Conservation (phyloP, 2,113 vertebrate genomes). For the Thamnaconus septentrionalis region DNA sequence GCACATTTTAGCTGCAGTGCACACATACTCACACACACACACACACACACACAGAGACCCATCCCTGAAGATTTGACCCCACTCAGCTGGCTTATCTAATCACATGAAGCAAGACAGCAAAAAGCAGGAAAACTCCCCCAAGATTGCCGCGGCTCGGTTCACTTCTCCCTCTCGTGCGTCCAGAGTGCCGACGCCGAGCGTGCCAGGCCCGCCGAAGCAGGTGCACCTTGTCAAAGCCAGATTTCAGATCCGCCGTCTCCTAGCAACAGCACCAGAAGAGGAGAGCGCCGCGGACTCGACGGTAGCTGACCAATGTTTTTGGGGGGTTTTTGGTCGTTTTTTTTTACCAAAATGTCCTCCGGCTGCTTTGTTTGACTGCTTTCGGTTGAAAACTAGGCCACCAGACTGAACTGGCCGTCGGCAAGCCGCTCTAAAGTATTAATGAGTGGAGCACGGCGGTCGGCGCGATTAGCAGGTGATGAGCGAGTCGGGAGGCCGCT, state of each 20-base stretch:
- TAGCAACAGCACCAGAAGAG: conserved; percentile 72
- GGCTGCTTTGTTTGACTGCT: conserved; percentile 59
- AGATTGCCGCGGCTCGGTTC: conserved; percentile 26
- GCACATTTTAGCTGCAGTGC: not conserved
- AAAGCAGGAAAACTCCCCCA: conserved; percentile 18
- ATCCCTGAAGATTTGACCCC: conserved; percentile 22
- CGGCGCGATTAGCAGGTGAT: conserved; percentile 18
- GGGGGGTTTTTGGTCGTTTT: not conserved
- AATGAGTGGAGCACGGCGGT: not conserved
- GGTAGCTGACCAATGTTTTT: not conserved
- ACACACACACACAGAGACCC: conserved; percentile 33
- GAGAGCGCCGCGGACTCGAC: conserved; percentile 43
- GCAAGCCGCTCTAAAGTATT: conserved; percentile 23
- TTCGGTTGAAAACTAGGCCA: conserved; percentile 57
- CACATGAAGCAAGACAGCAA: conserved; percentile 7
- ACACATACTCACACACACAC: conserved; percentile 39
- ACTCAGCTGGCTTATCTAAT: conserved; percentile 33
- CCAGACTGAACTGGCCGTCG: conserved; percentile 13
- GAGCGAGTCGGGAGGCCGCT: conserved; percentile 46
- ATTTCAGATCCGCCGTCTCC: conserved; percentile 69
- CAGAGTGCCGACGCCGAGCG: conserved; percentile 30
- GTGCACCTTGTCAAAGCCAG: conserved; percentile 58
- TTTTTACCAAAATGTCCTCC: conserved; percentile 55
- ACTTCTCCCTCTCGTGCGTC: conserved; percentile 37
- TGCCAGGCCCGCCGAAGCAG: conserved; percentile 53